phyloP scores from a whole-genome alignment of 2,888 invertebrate genomes.

The Limulus polyphemus region DNA sequence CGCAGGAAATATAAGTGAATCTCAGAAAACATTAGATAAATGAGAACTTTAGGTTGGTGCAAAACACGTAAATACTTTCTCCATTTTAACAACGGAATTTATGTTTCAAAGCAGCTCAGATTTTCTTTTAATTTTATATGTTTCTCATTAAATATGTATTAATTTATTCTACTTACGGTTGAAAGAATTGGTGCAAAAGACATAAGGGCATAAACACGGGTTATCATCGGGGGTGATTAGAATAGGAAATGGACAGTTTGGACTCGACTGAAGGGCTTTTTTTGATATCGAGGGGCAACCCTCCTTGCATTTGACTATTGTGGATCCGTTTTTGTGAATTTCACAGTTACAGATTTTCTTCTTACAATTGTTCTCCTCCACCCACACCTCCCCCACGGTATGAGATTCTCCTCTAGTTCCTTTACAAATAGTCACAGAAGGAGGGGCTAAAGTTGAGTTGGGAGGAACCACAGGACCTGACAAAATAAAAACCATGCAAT shows the following conservation, averaged over 20 bases:
- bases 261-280: slow-evolving; percentile 24
- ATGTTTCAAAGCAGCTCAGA: too few species aligned
- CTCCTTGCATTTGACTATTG: slow-evolving; percentile 26
- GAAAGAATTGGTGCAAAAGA: slow-evolving; percentile 22
- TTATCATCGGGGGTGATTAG: slow-evolving; percentile 26
- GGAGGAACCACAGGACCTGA: too few species aligned
- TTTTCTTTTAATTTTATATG: too few species aligned
- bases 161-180: slow-evolving; percentile 12
- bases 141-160: too few species aligned
- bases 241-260: slow-evolving; percentile 27
- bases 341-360: slow-evolving; percentile 26
- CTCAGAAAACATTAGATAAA: too few species aligned
- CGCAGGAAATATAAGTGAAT: too few species aligned
- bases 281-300: slow-evolving; percentile 26
- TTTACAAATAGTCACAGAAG: too few species aligned
- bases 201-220: slow-evolving; percentile 27
- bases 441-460: too few species aligned
- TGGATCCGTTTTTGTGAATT: slow-evolving; percentile 25
- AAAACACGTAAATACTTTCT: too few species aligned
- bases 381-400: slow-evolving; percentile 28
- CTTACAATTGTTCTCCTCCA: slow-evolving; percentile 25
- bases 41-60: too few species aligned
- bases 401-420: neutral
- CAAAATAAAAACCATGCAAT: too few species aligned
- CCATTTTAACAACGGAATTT: too few species aligned